Evolutionary conservation across 2,888 invertebrate species (phyloP).

Genomic region (Scotopteryx bipunctaria): DNA sequence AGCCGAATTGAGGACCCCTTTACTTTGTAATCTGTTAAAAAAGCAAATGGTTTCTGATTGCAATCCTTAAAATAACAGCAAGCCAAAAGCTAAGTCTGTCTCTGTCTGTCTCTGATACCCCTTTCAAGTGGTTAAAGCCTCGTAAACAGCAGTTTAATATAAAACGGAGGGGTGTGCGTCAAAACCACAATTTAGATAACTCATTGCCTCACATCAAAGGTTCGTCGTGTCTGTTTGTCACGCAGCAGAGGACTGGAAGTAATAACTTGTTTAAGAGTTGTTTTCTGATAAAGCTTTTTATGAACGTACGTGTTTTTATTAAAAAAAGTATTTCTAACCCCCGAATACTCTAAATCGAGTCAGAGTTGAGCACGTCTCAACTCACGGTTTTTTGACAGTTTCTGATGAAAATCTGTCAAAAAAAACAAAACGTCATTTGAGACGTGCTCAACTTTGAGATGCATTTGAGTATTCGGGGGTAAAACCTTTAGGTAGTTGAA

Average conservation of each 20-base stretch:
- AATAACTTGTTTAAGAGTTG: constrained; percentile 22
- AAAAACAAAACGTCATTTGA: too few relatives aligned
- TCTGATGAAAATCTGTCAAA: too few relatives aligned
- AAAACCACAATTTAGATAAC: constrained; percentile 36
- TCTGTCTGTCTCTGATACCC: constrained; percentile 16
- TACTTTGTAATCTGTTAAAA: too few relatives aligned
- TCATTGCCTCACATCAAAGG: constrained; percentile 31
- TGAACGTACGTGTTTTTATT: neutral
- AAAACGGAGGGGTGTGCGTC: constrained; percentile 34
- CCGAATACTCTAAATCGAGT: too few relatives aligned
- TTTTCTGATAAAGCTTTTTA: constrained; percentile 2
- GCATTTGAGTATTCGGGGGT: too few relatives aligned
- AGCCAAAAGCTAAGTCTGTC: constrained; percentile 26
- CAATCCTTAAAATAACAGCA: constrained; percentile 2
- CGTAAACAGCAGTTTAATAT: constrained; percentile 37
- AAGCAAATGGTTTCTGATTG: too few relatives aligned
- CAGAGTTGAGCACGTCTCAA: too few relatives aligned
- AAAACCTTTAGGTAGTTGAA: too few relatives aligned
- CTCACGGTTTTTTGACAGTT: too few relatives aligned
- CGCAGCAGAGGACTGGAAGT: constrained; percentile 23
- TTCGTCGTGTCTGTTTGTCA: constrained; percentile 24
- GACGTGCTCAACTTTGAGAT: too few relatives aligned
- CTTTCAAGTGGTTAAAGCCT: constrained; percentile 40
- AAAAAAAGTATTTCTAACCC: too few relatives aligned
- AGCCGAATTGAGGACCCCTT: too few relatives aligned